Conservation (phyloP, 2,797 vertebrate genomes). For the Rhinogobio ventralis region DNA sequence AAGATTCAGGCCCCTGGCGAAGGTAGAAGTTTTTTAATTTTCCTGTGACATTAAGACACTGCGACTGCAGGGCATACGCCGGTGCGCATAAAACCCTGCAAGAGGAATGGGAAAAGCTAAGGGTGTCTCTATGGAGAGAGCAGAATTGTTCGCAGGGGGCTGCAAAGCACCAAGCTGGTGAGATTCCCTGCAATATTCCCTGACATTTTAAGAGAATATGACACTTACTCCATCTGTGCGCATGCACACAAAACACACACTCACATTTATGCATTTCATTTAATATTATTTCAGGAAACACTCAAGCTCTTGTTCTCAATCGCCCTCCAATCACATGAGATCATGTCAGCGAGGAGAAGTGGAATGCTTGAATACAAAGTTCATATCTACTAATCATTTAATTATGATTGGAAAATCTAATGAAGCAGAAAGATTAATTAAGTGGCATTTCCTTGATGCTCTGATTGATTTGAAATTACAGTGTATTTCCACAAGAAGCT, state of each 20-base stretch:
- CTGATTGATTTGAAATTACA: constrained; percentile 55
- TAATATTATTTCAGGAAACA: constrained; percentile 31
- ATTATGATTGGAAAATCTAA: constrained; percentile 62
- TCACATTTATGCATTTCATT: constrained; percentile 32
- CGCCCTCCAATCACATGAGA: constrained; percentile 45
- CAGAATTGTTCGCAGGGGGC: not conserved
- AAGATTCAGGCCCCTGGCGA: constrained; percentile 83
- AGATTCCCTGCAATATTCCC: not conserved
- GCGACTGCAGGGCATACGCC: constrained; percentile 84
- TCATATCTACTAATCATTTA: constrained; percentile 63
- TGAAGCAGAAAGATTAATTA: constrained; percentile 59
- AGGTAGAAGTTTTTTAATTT: constrained; percentile 86
- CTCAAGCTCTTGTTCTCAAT: constrained; percentile 30
- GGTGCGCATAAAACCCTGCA: constrained; percentile 36
- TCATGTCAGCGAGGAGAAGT: constrained; percentile 46
- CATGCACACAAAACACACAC: not conserved
- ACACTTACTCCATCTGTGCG: not conserved
- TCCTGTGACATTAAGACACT: constrained; percentile 86
- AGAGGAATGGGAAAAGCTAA: constrained; percentile 29
- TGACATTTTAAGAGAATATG: not conserved
- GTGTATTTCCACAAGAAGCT: constrained; percentile 38
- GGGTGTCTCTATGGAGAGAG: constrained; percentile 16
- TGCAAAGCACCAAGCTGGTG: not conserved
- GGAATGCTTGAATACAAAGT: constrained; percentile 70
- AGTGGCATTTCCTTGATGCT: constrained; percentile 59